These are phyloP conservation scores for Ceratitis capitata DNA, from an alignment of 1,140 invertebrate species.

Conservation along the genomic window DNA sequence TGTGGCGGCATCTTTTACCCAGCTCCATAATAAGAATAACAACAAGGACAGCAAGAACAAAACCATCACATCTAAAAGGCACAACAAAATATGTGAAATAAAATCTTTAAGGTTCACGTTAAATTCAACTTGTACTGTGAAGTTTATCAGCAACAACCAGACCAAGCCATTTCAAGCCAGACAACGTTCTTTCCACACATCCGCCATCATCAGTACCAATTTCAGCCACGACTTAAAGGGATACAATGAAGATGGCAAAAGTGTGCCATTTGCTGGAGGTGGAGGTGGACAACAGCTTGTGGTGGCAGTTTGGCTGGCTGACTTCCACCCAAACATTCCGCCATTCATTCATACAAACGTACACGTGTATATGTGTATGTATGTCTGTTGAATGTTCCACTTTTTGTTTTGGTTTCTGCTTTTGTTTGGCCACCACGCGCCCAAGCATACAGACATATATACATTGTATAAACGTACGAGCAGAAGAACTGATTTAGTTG, in stretches of 20 bases:
- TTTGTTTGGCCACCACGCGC: neutral
- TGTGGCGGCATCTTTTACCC: conserved; percentile 26
- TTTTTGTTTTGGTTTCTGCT: neutral
- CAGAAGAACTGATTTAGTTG: neutral
- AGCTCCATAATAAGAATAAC: too few relatives aligned
- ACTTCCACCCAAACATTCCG: too few relatives aligned
- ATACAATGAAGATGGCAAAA: conserved; percentile 30
- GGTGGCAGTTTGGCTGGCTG: neutral
- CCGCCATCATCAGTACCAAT: conserved; percentile 18
- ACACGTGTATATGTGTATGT: neutral
- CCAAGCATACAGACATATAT: neutral
- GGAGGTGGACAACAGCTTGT: neutral
- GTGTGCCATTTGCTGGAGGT: neutral
- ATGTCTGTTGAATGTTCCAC: neutral
- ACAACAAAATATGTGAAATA: conserved; percentile 24
- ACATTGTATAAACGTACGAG: too few relatives aligned
- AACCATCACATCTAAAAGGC: neutral
- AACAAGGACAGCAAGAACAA: neutral
- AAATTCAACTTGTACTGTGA: too few relatives aligned
- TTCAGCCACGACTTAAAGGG: conserved; percentile 33
- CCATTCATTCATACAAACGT: too few relatives aligned
- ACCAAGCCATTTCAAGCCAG: neutral
- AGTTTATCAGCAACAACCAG: neutral
- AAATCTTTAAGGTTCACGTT: conserved; percentile 39
- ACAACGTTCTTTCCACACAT: neutral